These are phyloP conservation scores for Lithosia quadra DNA, from an alignment of 2,888 invertebrate species.

Conservation along the genomic window DNA sequence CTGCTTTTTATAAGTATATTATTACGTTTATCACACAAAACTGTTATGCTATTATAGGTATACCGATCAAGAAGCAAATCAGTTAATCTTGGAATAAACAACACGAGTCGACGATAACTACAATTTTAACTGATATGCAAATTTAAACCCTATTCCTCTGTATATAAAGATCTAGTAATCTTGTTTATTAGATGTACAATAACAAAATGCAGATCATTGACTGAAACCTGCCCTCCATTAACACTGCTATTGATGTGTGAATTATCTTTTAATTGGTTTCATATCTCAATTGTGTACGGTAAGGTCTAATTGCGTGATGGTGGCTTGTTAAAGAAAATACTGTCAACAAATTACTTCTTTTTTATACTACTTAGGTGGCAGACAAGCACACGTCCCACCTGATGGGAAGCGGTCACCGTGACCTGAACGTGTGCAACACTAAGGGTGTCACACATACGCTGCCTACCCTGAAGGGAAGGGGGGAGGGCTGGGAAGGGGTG, in stretches of 20 bases:
- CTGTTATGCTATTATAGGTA: slow-evolving; percentile 7
- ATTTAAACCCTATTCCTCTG: slow-evolving; percentile 6
- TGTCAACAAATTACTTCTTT: slow-evolving; percentile 8
- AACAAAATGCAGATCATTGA: slow-evolving; percentile 58
- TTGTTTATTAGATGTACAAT: slow-evolving; percentile 36
- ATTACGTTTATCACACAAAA: neutral
- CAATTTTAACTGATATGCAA: slow-evolving; percentile 13
- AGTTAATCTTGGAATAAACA: slow-evolving; percentile 37
- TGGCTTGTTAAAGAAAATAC: neutral
- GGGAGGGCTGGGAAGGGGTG: too few relatives aligned
- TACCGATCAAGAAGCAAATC: slow-evolving; percentile 24
- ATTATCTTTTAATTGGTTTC: slow-evolving; percentile 41
- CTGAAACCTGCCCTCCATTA: slow-evolving; percentile 59
- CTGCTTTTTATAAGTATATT: neutral
- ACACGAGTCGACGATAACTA: slow-evolving; percentile 46
- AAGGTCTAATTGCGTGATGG: neutral
- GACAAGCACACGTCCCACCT: too few relatives aligned
- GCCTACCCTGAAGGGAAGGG: too few relatives aligned
- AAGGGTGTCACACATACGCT: too few relatives aligned
- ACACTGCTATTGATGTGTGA: slow-evolving; percentile 40
- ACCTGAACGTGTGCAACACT: too few relatives aligned
- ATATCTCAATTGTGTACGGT: slow-evolving; percentile 28
- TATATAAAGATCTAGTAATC: neutral
- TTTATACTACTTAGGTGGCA: too few relatives aligned
- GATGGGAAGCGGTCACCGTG: too few relatives aligned